A percentile compares a stretch with the other conserved stretches of the same genome.
Evolutionary conservation across 2,888 invertebrate genomes (phyloP).

Genomic region (Cerastis leucographa): DNA sequence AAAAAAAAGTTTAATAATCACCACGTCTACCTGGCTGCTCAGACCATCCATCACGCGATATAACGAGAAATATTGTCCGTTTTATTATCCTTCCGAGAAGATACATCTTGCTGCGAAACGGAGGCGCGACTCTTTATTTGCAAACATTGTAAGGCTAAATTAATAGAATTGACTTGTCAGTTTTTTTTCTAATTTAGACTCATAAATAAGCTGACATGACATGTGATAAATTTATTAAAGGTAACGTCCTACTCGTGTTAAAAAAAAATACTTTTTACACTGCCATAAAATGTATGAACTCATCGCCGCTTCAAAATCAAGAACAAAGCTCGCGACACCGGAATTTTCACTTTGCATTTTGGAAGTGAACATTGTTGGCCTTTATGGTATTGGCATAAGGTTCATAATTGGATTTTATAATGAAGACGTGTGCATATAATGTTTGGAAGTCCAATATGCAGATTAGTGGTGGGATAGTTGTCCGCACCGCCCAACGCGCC

Average conservation of each 20-base stretch:
- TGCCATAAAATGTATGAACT: constrained; percentile 60
- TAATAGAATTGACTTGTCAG: constrained; percentile 74
- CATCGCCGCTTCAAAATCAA: constrained; percentile 44
- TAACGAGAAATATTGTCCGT: constrained; percentile 85
- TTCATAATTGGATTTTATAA: constrained; percentile 60
- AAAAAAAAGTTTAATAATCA: constrained; percentile 78
- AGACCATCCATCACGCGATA: constrained; percentile 86
- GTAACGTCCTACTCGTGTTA: constrained; percentile 62
- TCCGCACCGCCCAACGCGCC: constrained; percentile 77
- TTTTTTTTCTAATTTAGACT: constrained; percentile 43
- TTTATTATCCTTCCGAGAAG: constrained; percentile 82
- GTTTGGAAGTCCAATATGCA: constrained; percentile 84
- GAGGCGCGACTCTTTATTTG: constrained; percentile 86
- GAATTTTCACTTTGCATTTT: constrained; percentile 27
- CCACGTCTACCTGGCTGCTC: constrained; percentile 84
- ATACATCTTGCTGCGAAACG: constrained; percentile 72
- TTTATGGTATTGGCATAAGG: constrained; percentile 62
- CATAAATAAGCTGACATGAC: constrained; percentile 43
- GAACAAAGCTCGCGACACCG: constrained; percentile 49
- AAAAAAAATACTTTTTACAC: constrained; percentile 63
- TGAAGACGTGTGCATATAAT: constrained; percentile 68
- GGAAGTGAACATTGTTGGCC: constrained; percentile 34
- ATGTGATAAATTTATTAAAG: constrained; percentile 31
- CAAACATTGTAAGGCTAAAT: constrained; percentile 83
- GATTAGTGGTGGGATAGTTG: constrained; percentile 86